Percentiles rank a stretch among this genome's conserved stretches.
phyloP scores from a whole-genome alignment of 1,140 invertebrate genomes.

The Zaprionus vittiger region DNA sequence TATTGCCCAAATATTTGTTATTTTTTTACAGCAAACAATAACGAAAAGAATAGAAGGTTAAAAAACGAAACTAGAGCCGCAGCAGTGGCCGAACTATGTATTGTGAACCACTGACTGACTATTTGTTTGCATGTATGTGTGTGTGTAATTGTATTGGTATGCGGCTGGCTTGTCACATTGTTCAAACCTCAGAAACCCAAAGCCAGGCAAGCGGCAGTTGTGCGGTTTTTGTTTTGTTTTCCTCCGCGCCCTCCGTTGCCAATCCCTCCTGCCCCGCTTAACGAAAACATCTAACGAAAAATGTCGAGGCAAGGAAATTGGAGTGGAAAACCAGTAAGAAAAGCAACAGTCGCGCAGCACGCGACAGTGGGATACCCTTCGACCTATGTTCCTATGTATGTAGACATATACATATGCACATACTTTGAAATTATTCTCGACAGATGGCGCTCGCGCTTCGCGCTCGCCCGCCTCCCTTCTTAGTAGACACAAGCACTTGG shows the following conservation, averaged over 20 bases:
- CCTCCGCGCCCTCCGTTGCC: neutral
- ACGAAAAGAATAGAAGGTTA: slow-evolving; percentile 43
- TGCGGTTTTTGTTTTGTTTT: slow-evolving; percentile 31
- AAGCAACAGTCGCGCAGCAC: too few relatives aligned
- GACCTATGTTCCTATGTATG: too few relatives aligned
- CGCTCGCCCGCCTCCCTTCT: too few relatives aligned
- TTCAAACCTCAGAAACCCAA: slow-evolving; percentile 40
- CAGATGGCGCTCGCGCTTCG: too few relatives aligned
- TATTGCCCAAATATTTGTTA: slow-evolving; percentile 63
- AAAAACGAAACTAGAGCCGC: slow-evolving; percentile 24
- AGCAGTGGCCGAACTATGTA: slow-evolving; percentile 29
- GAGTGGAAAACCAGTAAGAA: too few relatives aligned
- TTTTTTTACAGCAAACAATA: slow-evolving; percentile 43
- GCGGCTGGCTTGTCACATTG: slow-evolving; percentile 43
- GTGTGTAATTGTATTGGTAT: slow-evolving; percentile 12
- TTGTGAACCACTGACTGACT: neutral
- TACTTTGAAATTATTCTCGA: too few relatives aligned
- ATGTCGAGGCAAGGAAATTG: slow-evolving; percentile 53
- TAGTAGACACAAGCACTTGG: too few relatives aligned
- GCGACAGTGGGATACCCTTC: too few relatives aligned
- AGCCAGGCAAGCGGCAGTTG: slow-evolving; percentile 34
- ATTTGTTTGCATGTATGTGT: neutral
- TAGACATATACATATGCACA: too few relatives aligned
- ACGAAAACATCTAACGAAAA: slow-evolving; percentile 50
- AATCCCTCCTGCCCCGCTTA: neutral